These are phyloP conservation scores for Craterocephalus amniculus DNA, from an alignment of 2,797 vertebrate genomes.

Conservation along the genomic window DNA sequence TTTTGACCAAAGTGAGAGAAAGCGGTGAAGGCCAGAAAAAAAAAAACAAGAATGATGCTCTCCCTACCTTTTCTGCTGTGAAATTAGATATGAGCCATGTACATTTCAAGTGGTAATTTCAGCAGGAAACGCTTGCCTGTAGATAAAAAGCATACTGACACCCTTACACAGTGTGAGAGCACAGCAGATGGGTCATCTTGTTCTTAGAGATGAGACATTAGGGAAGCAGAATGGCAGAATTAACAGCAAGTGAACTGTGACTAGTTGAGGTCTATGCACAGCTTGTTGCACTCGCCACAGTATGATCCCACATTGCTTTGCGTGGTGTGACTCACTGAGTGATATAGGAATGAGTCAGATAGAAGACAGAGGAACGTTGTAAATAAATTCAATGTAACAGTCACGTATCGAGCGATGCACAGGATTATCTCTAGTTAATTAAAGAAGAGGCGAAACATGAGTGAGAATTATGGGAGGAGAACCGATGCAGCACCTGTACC, in stretches of 20 bases:
- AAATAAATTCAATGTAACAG: conserved; percentile 33
- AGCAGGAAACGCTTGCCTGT: conserved; percentile 17
- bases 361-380: conserved; percentile 34
- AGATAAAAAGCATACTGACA: conserved; percentile 26
- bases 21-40: conserved; percentile 20
- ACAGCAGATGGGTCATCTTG: conserved; percentile 31
- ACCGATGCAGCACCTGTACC: conserved; percentile 34
- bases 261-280: conserved; percentile 40
- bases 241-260: conserved; percentile 46
- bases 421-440: conserved; percentile 16
- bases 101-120: conserved; percentile 9
- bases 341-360: conserved; percentile 67
- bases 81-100: conserved; percentile 11
- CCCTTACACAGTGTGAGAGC: conserved; percentile 4
- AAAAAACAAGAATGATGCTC: conserved; percentile 36
- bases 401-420: conserved; percentile 15
- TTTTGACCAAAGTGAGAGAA: conserved; percentile 50
- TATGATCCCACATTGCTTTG: conserved; percentile 34
- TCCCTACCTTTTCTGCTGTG: conserved; percentile 13
- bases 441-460: conserved; percentile 10
- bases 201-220: conserved; percentile 33
- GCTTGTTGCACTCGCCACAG: conserved; percentile 46
- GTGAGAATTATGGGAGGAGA: conserved; percentile 21
- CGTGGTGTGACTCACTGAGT: conserved; percentile 49
- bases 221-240: conserved; percentile 28